A percentile compares a stretch with the other conserved stretches of the same genome.
phyloP scores from a whole-genome alignment of 2,113 vertebrate genomes.

The Corythaixoides concolor region DNA sequence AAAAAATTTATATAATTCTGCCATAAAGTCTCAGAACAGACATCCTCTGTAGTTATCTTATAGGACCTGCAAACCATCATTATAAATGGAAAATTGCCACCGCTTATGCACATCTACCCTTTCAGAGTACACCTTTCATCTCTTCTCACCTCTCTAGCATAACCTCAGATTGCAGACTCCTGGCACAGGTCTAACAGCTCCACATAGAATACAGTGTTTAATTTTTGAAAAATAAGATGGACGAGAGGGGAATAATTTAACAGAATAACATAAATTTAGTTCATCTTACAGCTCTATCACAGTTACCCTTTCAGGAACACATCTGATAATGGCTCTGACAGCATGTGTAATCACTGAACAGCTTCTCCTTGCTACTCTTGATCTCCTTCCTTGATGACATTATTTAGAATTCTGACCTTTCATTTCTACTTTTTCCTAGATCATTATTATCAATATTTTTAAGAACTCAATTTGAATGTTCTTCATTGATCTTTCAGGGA shows the following conservation, averaged over 20 bases:
- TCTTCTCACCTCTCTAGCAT: background rate
- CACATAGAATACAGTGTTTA: background rate
- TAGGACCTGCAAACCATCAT: background rate
- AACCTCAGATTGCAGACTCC: background rate
- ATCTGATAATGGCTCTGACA: background rate
- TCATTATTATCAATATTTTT: background rate
- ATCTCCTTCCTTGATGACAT: background rate
- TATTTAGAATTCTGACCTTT: conserved; percentile 38
- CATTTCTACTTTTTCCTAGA: background rate
- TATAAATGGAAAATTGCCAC: background rate
- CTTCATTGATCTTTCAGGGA: background rate
- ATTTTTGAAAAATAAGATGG: background rate
- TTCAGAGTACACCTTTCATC: background rate
- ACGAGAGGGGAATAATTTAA: background rate
- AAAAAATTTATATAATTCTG: background rate
- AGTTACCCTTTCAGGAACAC: conserved; percentile 6
- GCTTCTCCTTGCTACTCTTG: background rate
- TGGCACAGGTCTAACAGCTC: background rate
- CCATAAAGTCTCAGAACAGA: background rate
- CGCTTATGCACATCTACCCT: background rate
- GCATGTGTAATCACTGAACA: background rate
- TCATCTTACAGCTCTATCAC: background rate
- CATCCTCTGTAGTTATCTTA: background rate
- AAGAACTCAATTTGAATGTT: background rate
- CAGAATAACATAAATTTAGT: background rate